Evolutionary conservation across 2,797 vertebrate species (phyloP), one percentile per base, ranked within the genome.

Genomic region (Bothrops alternatus): DNA sequence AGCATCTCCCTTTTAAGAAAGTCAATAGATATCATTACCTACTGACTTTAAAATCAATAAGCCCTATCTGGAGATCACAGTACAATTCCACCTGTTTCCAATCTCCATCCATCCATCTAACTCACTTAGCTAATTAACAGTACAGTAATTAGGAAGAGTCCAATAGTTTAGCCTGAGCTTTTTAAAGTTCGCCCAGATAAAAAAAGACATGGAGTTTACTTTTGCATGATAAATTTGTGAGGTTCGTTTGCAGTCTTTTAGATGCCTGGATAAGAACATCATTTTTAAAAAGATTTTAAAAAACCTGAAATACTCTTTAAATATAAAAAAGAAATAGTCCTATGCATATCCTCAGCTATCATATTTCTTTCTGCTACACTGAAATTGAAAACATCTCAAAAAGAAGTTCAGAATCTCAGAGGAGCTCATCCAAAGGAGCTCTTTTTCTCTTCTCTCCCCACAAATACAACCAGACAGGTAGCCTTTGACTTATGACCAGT

Each of bases 371-470:
- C 63, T 93, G 56, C 23, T 7, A 53, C 60, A 53, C 10, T 78
- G 53, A 78, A 12, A 90, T 88, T 86, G 61, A 88, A 93, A 78
- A 37, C n/a, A 14, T 92, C 58, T 65, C 56, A 82, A 55, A n/a
- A 86, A 89, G 16, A 2, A 8, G 1, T 2, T 94, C 42, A 57
- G 50, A 65, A 93, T 89, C 88, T 93, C 28, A 92, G 6, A 92
- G 6, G 8, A 90, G 61, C 28, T 23, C 91, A 14, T 78, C 86
- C 63, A 93, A 93, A 89, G 26, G 0, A 57, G 11, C 8, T 90
- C 47, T 61, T 94, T 92, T 86, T 57, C 20, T 4, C 1, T 69
- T 94, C 87, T 6, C 86, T 14, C 26, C 6, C 1, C 6, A 88
- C 61, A 78, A 1, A 55, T 32, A 4, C 57, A 47, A 13, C 92